A percentile compares a stretch with the other conserved stretches of the same genome.
phyloP scores from a whole-genome alignment of 2,113 vertebrate species.

The Glaucomys volans region DNA sequence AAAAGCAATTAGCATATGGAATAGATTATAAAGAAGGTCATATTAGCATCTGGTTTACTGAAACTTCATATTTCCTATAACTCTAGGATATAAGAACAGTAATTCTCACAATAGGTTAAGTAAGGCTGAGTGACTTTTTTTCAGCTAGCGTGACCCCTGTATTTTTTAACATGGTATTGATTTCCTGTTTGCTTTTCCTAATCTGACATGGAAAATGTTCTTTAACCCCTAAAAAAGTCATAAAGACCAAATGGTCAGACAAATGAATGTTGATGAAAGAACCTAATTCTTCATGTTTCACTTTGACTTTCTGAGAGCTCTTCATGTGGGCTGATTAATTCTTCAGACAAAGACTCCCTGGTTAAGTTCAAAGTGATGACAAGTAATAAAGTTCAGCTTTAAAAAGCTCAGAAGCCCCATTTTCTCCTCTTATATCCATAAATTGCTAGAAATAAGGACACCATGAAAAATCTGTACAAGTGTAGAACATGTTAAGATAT shows the following conservation, averaged over 20 bases:
- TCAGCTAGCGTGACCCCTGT: background rate
- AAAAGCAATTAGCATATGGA: constrained; percentile 72
- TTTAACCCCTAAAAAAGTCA: constrained; percentile 61
- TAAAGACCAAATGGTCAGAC: constrained; percentile 28
- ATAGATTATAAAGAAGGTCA: constrained; percentile 65
- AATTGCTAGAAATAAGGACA: constrained; percentile 27
- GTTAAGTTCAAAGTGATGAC: constrained; percentile 52
- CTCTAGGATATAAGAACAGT: constrained; percentile 39
- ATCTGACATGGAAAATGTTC: constrained; percentile 58
- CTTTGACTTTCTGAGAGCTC: constrained; percentile 8
- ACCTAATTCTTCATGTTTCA: constrained; percentile 28
- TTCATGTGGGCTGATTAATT: constrained; percentile 43
- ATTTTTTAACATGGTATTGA: constrained; percentile 72
- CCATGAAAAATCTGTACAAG: constrained; percentile 23
- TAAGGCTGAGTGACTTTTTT: constrained; percentile 68
- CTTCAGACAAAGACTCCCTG: constrained; percentile 61
- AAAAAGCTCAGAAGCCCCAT: constrained; percentile 7
- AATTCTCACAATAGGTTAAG: constrained; percentile 63
- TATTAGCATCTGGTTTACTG: constrained; percentile 69
- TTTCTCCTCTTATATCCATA: constrained; percentile 26
- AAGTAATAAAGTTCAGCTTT: constrained; percentile 37
- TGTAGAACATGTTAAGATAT: constrained; percentile 22
- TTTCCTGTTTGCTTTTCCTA: constrained; percentile 76
- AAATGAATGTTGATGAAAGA: constrained; percentile 62
- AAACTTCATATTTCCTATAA: constrained; percentile 64